Evolutionary conservation across 2,888 invertebrate genomes (phyloP).

Genomic region (Dolomedes plantarius): DNA sequence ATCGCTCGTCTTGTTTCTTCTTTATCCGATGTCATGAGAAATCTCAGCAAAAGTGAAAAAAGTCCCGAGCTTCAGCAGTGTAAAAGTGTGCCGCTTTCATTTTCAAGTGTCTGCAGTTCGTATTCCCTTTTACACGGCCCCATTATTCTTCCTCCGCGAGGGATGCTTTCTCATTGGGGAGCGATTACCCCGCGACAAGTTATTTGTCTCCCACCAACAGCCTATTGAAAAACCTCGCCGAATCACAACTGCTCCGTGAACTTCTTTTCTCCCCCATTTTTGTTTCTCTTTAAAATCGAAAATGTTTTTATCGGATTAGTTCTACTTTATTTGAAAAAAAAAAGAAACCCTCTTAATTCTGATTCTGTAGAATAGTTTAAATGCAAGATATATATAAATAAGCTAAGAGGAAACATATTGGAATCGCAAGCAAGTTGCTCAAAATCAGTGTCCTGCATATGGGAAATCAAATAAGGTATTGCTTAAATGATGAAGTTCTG

Average conservation of each 20-base stretch:
- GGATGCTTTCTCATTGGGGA: conserved; percentile 21
- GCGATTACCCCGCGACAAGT: conserved; percentile 18
- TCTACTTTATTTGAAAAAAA: too few species aligned
- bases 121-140: not conserved
- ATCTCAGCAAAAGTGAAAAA: not conserved
- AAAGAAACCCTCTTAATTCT: too few species aligned
- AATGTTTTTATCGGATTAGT: not conserved
- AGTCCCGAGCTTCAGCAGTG: not conserved
- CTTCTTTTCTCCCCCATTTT: conserved; percentile 10
- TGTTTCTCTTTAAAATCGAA: not conserved
- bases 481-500: too few species aligned
- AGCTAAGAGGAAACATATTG: too few species aligned
- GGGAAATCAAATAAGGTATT: too few species aligned
- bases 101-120: not conserved
- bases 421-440: too few species aligned
- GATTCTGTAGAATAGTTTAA: too few species aligned
- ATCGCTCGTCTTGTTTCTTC: not conserved
- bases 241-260: conserved; percentile 17
- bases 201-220: conserved; percentile 23
- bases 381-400: too few species aligned
- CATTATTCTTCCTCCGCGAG: conserved; percentile 7
- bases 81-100: not conserved
- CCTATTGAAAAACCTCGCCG: conserved; percentile 22
- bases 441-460: too few species aligned
- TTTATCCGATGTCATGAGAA: not conserved